Base-by-base conservation (phyloP, 2,888 invertebrate species). In the Plemyria rubiginata region DNA sequence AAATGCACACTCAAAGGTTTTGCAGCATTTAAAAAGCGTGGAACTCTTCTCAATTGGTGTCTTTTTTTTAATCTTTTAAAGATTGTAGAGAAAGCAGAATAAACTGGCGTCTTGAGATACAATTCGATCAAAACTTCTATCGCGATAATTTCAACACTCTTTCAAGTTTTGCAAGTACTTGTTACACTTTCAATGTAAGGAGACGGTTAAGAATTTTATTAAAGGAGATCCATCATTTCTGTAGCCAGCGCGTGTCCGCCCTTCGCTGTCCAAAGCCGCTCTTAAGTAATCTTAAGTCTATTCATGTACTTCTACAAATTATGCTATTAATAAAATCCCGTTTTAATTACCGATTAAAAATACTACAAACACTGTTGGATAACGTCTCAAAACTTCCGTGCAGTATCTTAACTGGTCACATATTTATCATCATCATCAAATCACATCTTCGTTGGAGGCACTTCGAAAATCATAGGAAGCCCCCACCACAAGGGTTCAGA, bases 251-350 rank as follows among this genome's bases (percentile, higher is more conserved):
- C 68, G 62, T 63, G 69, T 68, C 70, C 64, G 70, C 73, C 71
- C 58, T 64, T 75, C 59, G 62, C 73, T 70, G 71, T 75, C 71
- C 69, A 73, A 71, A 68, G 68, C 75, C 66, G 62, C 70, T 73
- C 69, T 75, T 63, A 73, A 70, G 60, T 71, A 65, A 60, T 50
- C 66, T 69, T 65, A 64, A 46, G 68, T 80, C 81, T 86, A 82
- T 77, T 77, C 76, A 85, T 87, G 89, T 90, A 89, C 88, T 90
- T 86, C 74, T 82, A 81, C 73, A 78, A 38, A 87, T 89, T 88
- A 89, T 87, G 86, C 86, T 87, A 87, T 74, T 71, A 70, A 77
- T 74, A 76, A 78, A 77, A 80, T 77, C 77, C 76, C 68, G 72
- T 69, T 68, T 68, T 62, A 65, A 62, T 62, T 68, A 65, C 61